Base-by-base conservation (phyloP, 2,888 invertebrate species). In the Thecophora atra region DNA sequence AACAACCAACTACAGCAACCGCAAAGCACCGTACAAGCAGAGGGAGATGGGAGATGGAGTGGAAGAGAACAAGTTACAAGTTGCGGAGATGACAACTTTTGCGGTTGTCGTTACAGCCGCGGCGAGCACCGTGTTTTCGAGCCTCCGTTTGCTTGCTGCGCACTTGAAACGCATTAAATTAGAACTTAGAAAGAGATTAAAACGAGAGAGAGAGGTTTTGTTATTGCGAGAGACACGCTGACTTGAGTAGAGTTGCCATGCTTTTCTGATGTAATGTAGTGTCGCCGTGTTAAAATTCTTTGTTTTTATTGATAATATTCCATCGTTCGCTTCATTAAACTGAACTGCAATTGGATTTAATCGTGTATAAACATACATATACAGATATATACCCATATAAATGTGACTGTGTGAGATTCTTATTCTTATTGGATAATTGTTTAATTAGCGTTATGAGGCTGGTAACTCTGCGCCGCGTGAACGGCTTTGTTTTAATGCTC, bases 371-470 rank as follows among this genome's bases (percentile, higher is more conserved):
- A 26, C 44, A 19, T 42, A 21, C 7, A 26, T 21, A 11, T 15
- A 5, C 60, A 17, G n/a, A 15, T 30, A 21, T 42, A 6, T 13
- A 24, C 26, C 42, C 21, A 6, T 19, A 21, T 19, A 17, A 44
- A 47, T 58, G 42, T 37, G 58, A 44, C 3, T 26, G 19, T 26
- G 58, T 56, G 68, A 58, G 56, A 42, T 69, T 15, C 17, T 60
- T n/a, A 28, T 30, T 26, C 30, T 47, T 51, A 47, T 69, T 60
- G 69, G 19, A 51, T 47, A 60, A 60, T 60, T 30, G 69, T 62
- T 69, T 60, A 47, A 62, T 60, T 69, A 51, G 47, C 62, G 58
- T 60, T 47, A 47, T 69, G 21, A 69, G 47, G 62, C 51, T 69
- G 69, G 60, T 47, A 47, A 69, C 60, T 62, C 69, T 60, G 19